Base-by-base conservation (phyloP, 1,140 invertebrate genomes). In the Chironomus striatipennis region DNA sequence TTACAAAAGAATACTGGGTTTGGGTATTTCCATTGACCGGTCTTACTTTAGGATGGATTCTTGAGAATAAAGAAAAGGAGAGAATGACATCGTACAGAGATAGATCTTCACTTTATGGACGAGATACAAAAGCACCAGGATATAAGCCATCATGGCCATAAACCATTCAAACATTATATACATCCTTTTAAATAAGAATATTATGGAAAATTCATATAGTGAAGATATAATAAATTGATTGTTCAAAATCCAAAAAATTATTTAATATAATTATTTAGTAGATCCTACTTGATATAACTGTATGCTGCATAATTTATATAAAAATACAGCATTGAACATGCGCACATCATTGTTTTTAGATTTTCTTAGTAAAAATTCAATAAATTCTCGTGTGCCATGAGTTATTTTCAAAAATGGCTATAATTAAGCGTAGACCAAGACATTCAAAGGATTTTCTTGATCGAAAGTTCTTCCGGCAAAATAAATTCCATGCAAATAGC, bases 61-160 rank as follows among this genome's bases (percentile, higher is more conserved):
- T 93, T 18, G 90, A 93, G 79, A 80, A 82, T 5, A 83, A 86
- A 75, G 91, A 93, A 83, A 88, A 88, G 9, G 81, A 88, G 57
- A 86, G 90, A 64, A 88, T 92, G 86, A 86, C 85, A 0, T 81
- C 81, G 43, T 94, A 90, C 80, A 85, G 92, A 75, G 92, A 94
- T 78, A 93, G 91, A 80, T 92, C 90, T 79, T 86, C 87, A 24
- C 81, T 94, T 6, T 94, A 88, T 81, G 91, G 90, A 15, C 85
- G 88, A 75, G 82, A 81, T 15, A 57, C 47, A 15, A 15, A 7
- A n/a, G 47, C 47, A 12, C 47, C 47, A 73, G 90, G 88, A 9
- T 87, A 90, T 77, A 79, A 82, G 76, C 91, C 91, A 75, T 88
- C 90, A 43, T 93, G 91, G 92, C 88, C 87, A 74, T 87, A 76